These are phyloP conservation scores for Reinhardtius hippoglossoides DNA, from an alignment of 2,113 vertebrate species.

Conservation along the genomic window DNA sequence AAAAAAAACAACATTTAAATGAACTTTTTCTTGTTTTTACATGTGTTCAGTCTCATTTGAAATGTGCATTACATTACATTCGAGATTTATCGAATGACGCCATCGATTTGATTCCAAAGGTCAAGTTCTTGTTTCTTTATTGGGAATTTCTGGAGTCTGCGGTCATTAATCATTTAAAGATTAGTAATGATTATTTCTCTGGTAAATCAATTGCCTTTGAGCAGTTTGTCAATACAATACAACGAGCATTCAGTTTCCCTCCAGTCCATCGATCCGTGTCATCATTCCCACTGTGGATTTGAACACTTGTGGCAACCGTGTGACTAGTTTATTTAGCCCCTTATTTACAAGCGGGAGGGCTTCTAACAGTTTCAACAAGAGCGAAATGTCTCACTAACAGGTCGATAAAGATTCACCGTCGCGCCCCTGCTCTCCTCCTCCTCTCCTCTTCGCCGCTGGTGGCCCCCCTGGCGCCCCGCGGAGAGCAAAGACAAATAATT, in stretches of 20 bases:
- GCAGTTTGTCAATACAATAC: constrained; percentile 40
- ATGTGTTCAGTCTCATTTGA: background rate
- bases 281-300: constrained; percentile 12
- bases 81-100: background rate
- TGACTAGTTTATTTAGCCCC: constrained; percentile 24
- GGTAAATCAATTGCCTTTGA: constrained; percentile 50
- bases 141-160: constrained; percentile 29
- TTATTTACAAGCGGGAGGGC: constrained; percentile 28
- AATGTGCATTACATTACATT: background rate
- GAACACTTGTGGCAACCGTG: constrained; percentile 17
- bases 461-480: constrained; percentile 45
- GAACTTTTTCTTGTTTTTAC: background rate
- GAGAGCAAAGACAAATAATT: constrained; percentile 82
- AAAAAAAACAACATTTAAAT: too few species aligned
- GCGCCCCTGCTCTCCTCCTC: constrained; percentile 15
- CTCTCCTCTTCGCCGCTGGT: constrained; percentile 54
- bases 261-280: constrained; percentile 25
- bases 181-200: constrained; percentile 59
- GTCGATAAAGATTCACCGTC: constrained; percentile 63
- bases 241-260: constrained; percentile 22
- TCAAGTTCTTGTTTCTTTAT: constrained; percentile 28
- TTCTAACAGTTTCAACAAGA: constrained; percentile 29
- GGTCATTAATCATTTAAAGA: constrained; percentile 58
- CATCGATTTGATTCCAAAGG: constrained; percentile 26
- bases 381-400: constrained; percentile 61